Evolutionary conservation across 2,888 invertebrate genomes (phyloP).

Genomic region (Drosophila meridionalis): DNA sequence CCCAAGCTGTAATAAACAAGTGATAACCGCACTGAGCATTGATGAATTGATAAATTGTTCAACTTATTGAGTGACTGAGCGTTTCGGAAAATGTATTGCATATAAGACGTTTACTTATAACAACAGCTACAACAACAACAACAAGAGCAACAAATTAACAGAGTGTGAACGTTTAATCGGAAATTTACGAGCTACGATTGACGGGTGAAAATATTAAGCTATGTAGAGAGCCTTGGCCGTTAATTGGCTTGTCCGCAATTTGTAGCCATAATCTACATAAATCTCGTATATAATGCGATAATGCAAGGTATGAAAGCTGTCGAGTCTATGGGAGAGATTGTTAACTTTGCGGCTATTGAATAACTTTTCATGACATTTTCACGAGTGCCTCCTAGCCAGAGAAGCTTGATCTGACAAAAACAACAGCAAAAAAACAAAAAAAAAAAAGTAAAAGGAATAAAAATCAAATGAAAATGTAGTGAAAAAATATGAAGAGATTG

Average conservation of each 20-base stretch:
- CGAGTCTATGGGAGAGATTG: slow-evolving; percentile 22
- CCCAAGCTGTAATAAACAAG: slow-evolving; percentile 29
- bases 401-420: not conserved
- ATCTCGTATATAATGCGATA: slow-evolving; percentile 29
- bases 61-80: slow-evolving; percentile 15
- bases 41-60: slow-evolving; percentile 40
- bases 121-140: not conserved
- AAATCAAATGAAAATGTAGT: slow-evolving; percentile 5
- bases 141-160: slow-evolving; percentile 28
- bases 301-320: slow-evolving; percentile 22
- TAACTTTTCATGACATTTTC: slow-evolving; percentile 32
- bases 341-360: slow-evolving; percentile 20
- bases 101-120: slow-evolving; percentile 9
- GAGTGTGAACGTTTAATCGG: slow-evolving; percentile 43
- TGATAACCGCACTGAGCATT: slow-evolving; percentile 45
- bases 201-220: slow-evolving; percentile 40
- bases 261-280: slow-evolving; percentile 45
- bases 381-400: not conserved
- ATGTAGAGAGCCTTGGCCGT: slow-evolving; percentile 39
- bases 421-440: not conserved
- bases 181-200: slow-evolving; percentile 40
- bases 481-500: not conserved
- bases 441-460: not conserved
- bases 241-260: slow-evolving; percentile 45
- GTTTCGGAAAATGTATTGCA: slow-evolving; percentile 12